phyloP scores from a whole-genome alignment of 2,888 invertebrate genomes.

The Tolmerus cingulatus region DNA sequence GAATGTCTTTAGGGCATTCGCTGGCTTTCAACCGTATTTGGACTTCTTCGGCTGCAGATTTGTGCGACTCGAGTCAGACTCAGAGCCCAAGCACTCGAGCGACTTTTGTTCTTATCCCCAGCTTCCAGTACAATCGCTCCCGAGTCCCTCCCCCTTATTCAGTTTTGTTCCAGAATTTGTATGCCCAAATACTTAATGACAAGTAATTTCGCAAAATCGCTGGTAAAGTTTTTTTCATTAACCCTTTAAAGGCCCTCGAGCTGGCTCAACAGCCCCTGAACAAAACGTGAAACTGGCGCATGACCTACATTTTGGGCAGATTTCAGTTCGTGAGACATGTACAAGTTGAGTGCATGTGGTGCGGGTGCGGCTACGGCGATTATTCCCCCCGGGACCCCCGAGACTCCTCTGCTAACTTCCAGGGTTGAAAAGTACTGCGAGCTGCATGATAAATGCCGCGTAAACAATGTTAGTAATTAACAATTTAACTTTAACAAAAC shows the following conservation, averaged over 20 bases:
- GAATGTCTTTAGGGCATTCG: not conserved
- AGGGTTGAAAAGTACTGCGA: not conserved
- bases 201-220: conserved; percentile 6
- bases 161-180: not conserved
- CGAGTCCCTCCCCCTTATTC: not conserved
- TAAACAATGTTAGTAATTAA: conserved; percentile 26
- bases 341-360: conserved; percentile 1
- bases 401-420: not conserved
- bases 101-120: not conserved
- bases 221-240: not conserved
- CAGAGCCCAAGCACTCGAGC: not conserved
- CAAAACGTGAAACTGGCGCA: conserved; percentile 1
- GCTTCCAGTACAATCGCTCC: not conserved
- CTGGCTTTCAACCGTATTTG: not conserved
- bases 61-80: not conserved
- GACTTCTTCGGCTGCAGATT: not conserved
- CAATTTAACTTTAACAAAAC: conserved; percentile 2
- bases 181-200: conserved; percentile 18
- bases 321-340: conserved; percentile 2
- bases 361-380: not conserved
- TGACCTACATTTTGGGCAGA: not conserved
- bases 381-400: not conserved
- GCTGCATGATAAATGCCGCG: conserved; percentile 4
- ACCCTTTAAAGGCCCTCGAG: conserved; percentile 1
- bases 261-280: not conserved